Conservation (phyloP, 2,797 vertebrate species). For the Arrhamphus sclerolepis region DNA sequence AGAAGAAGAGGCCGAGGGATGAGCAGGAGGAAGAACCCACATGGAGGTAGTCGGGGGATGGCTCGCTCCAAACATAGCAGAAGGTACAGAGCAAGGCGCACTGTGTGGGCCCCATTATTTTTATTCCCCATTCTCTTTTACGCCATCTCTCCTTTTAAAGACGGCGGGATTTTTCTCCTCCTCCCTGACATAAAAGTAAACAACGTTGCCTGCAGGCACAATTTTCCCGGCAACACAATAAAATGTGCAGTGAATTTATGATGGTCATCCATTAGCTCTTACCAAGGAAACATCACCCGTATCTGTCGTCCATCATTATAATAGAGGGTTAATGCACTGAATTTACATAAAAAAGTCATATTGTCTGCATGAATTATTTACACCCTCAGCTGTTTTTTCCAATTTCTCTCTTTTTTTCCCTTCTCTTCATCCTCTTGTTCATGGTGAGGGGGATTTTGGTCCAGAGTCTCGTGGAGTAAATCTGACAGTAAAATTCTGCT, state of each 20-base stretch:
- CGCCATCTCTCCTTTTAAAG: conserved; percentile 85
- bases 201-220: conserved; percentile 99
- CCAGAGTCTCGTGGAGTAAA: conserved; percentile 92
- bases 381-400: conserved; percentile 99
- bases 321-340: conserved; percentile 99
- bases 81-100: conserved; percentile 80
- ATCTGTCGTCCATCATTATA: conserved; percentile 99
- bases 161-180: conserved; percentile 89
- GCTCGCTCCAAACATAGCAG: conserved; percentile 74
- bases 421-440: conserved; percentile 65
- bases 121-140: conserved; percentile 78
- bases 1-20: conserved; percentile 48
- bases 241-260: conserved; percentile 99
- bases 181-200: conserved; percentile 99
- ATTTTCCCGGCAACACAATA: conserved; percentile 99
- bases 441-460: conserved; percentile 83
- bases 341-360: conserved; percentile 99
- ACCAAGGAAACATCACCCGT: conserved; percentile 99
- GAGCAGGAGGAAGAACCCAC: conserved; percentile 70
- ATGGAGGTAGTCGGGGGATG: conserved; percentile 67
- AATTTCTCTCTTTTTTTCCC: conserved; percentile 67
- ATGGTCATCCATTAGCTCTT: conserved; percentile 99
- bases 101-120: conserved; percentile 85
- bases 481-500: conserved; percentile 95
- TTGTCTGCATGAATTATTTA: conserved; percentile 99